Conservation (phyloP, 1,140 invertebrate species). For the Neomicropteryx cornuta region DNA sequence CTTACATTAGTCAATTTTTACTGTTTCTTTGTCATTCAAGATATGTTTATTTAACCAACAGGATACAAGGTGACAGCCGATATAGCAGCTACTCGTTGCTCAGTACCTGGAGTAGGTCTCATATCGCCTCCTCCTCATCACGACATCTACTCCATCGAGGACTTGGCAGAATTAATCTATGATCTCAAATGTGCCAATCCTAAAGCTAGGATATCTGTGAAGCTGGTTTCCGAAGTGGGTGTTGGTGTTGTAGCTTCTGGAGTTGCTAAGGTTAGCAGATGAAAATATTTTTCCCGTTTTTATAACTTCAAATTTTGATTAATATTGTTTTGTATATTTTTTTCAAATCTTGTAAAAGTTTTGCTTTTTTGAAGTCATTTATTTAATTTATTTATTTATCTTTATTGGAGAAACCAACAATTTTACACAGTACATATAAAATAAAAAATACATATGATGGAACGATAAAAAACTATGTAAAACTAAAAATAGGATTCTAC, state of each 20-base stretch:
- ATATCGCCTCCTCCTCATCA: slow-evolving; percentile 99
- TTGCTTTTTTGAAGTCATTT: neutral
- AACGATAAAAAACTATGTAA: too few relatives aligned
- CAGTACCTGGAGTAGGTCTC: slow-evolving; percentile 92
- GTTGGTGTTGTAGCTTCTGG: slow-evolving; percentile 97
- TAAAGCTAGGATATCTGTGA: slow-evolving; percentile 89
- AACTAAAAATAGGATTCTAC: too few relatives aligned
- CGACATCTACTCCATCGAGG: slow-evolving; percentile 99
- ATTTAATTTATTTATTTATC: slow-evolving; percentile 1
- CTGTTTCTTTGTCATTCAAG: too few relatives aligned
- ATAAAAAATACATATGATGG: too few relatives aligned
- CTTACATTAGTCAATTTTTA: too few relatives aligned
- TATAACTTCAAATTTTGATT: too few relatives aligned
- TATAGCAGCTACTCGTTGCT: slow-evolving; percentile 91
- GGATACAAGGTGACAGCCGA: slow-evolving; percentile 78
- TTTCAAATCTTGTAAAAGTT: slow-evolving; percentile 4
- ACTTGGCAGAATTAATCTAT: slow-evolving; percentile 96
- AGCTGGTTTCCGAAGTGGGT: slow-evolving; percentile 96
- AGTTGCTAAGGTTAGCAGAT: slow-evolving; percentile 74
- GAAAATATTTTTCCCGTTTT: too few relatives aligned
- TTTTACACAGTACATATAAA: too few relatives aligned
- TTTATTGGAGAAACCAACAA: too few relatives aligned
- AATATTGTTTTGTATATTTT: neutral
- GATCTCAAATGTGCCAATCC: slow-evolving; percentile 98
- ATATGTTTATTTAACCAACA: too few relatives aligned